Conservation (phyloP, 2,888 invertebrate species). For the Meteorus colon region DNA sequence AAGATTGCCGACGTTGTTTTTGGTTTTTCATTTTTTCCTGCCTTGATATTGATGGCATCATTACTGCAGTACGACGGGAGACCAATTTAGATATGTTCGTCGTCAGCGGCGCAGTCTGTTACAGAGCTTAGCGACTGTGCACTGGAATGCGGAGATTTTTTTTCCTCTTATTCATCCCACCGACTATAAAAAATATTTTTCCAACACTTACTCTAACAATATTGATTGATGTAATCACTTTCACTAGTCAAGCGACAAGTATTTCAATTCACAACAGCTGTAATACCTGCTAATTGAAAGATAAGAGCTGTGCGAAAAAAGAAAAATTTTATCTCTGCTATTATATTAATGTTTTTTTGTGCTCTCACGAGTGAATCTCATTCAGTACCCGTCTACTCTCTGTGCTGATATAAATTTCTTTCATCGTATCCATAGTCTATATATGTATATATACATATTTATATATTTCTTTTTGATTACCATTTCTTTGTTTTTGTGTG, state of each 20-base stretch:
- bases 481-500: neutral
- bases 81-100: neutral
- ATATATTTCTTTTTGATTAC: neutral
- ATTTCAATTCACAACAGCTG: too few relatives aligned
- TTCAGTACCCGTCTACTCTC: too few relatives aligned
- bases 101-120: neutral
- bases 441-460: neutral
- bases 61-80: neutral
- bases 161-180: neutral
- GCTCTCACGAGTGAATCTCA: too few relatives aligned
- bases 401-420: neutral
- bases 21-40: neutral
- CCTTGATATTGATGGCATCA: neutral
- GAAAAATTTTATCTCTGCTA: too few relatives aligned
- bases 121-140: neutral
- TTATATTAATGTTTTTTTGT: too few relatives aligned
- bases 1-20: neutral
- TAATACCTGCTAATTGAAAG: too few relatives aligned
- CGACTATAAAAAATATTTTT: neutral
- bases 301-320: too few relatives aligned
- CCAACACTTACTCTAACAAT: neutral
- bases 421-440: neutral
- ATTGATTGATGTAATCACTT: too few relatives aligned
- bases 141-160: neutral
- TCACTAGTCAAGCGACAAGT: too few relatives aligned